These are phyloP conservation scores for Oreocharis arfaki DNA, from an alignment of 2,113 vertebrate genomes.

Conservation along the genomic window DNA sequence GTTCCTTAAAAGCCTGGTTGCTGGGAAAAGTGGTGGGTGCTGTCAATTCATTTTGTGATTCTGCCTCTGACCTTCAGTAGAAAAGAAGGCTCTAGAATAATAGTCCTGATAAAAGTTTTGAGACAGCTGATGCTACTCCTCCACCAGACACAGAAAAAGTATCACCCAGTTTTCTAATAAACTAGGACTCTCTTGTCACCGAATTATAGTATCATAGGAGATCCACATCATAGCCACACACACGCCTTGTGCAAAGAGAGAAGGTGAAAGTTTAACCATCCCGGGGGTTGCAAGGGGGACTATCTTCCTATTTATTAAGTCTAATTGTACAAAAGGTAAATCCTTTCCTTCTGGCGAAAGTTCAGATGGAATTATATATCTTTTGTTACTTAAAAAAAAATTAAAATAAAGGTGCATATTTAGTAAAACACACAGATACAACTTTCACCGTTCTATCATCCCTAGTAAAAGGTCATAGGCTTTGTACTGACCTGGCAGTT, in stretches of 20 bases:
- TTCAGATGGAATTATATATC: background rate
- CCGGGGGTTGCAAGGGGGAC: background rate
- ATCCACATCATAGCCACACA: background rate
- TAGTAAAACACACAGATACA: background rate
- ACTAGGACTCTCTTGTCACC: background rate
- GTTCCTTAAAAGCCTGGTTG: background rate
- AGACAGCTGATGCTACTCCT: background rate
- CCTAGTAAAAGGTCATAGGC: background rate
- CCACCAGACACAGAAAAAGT: background rate
- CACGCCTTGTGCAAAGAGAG: background rate
- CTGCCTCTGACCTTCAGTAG: background rate
- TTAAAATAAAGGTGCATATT: background rate
- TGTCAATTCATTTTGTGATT: background rate
- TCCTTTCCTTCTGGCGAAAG: background rate
- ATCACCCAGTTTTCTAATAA: background rate
- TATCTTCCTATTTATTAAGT: background rate
- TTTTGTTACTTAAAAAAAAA: background rate
- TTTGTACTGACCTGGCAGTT: background rate
- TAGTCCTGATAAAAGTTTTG: background rate
- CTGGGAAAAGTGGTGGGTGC: background rate
- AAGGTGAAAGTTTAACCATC: background rate
- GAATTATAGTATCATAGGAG: background rate
- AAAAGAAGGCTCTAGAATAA: background rate
- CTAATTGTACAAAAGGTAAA: background rate
- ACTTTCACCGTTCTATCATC: background rate